A percentile compares a stretch with the other conserved stretches of the same genome.
These are phyloP conservation scores for Lepidochrysops patricia DNA, from an alignment of 2,888 invertebrate species.

Conservation along the genomic window DNA sequence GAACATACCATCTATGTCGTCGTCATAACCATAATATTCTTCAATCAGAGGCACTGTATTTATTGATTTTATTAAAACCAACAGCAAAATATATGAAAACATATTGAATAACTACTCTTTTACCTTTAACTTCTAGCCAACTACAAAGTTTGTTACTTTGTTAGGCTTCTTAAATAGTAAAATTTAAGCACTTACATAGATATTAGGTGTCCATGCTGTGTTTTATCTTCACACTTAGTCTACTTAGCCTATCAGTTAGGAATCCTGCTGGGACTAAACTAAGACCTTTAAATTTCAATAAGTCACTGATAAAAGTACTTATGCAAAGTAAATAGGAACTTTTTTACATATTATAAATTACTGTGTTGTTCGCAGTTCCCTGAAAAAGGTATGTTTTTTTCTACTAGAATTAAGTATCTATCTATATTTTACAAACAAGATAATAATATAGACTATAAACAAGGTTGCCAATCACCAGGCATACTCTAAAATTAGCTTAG, in stretches of 20 bases:
- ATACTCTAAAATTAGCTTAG: no score
- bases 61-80: neutral
- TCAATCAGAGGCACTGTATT: neutral
- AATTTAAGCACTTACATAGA: neutral
- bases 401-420: neutral
- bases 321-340: neutral
- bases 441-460: no score
- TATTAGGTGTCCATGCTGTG: neutral
- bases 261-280: conserved; percentile 4
- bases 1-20: conserved; percentile 3
- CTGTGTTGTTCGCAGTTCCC: neutral
- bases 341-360: neutral
- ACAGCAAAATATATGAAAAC: neutral
- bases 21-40: neutral
- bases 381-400: neutral
- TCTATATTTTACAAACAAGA: no score
- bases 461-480: no score
- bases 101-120: neutral
- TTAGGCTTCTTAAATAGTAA: neutral
- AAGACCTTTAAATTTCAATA: neutral
- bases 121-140: neutral
- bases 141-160: neutral
- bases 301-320: conserved; percentile 1
- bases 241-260: conserved; percentile 8
- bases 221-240: neutral